Evolutionary conservation across 2,888 invertebrate species (phyloP), one percentile per base, ranked within the genome.

Genomic region (Eupithecia tripunctaria): DNA sequence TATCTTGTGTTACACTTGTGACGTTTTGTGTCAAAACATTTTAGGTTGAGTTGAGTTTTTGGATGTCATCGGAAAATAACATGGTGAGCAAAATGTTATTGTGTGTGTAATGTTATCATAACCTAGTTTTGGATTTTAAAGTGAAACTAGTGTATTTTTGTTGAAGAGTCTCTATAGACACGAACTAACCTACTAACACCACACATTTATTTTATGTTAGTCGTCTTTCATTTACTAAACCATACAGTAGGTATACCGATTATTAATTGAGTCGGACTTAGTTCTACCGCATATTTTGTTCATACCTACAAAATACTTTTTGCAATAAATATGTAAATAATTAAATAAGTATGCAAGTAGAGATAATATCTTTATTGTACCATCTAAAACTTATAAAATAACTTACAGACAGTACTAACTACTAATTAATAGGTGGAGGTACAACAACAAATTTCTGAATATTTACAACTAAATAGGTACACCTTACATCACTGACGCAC

Each of bases 1-100:
- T 84, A 74, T 74, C 18, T 75, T 51, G 15, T 68, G 14, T 36
- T 36, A 67, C 51, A 32, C 18, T 51, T 36, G 69, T 67, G n/a
- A 60, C 64, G 69, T 72, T 63, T 63, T 56, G 38, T 72, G 68
- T 59, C 63, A 65, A 21, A 64, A 38, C 25, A 38, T 25, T 64
- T 18, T 64, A 36, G n/a, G 10, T 12, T 25, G 4, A 14, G 38
- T 38, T 41, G 1, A 56, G 21, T 67, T 56, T 62, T 36, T 21
- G 66, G 74, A 72, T 70, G 63, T 18, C 68, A 66, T 73, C 64
- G 68, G 74, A 75, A 67, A 77, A 29, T 63, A 63, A 0, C 36
- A 27, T 60, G 29, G 60, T 60, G 18, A 60, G 27, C 18, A 29
- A 21, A n/a, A 60, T 60, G 29, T 29, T 29, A 60, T 60, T 18